Conservation (phyloP, 2,797 vertebrate species). For the Xenentodon cancila region DNA sequence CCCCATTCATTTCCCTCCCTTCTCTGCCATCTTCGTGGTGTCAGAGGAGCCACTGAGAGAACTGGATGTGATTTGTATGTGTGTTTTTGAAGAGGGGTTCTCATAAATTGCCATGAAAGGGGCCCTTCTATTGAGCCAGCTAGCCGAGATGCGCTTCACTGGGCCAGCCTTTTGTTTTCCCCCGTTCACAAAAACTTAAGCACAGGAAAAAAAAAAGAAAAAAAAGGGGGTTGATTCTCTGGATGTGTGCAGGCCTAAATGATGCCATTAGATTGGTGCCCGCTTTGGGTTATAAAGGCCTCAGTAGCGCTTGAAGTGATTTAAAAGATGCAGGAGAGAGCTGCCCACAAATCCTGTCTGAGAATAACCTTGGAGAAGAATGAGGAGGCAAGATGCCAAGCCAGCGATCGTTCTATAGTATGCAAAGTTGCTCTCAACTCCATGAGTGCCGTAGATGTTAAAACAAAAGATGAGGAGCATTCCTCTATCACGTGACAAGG, state of each 20-base stretch:
- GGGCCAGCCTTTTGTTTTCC: conserved; percentile 76
- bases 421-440: conserved; percentile 74
- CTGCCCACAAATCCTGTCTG: conserved; percentile 76
- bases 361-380: conserved; percentile 66
- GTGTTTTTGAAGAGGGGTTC: conserved; percentile 81
- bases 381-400: conserved; percentile 72
- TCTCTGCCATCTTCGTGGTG: conserved; percentile 49
- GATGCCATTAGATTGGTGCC: conserved; percentile 79
- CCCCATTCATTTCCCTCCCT: conserved; percentile 9
- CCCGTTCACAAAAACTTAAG: conserved; percentile 69
- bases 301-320: conserved; percentile 78
- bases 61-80: conserved; percentile 83
- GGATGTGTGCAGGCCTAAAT: conserved; percentile 74
- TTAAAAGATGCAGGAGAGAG: conserved; percentile 75
- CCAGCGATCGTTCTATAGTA: conserved; percentile 71
- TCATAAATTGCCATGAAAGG: conserved; percentile 83
- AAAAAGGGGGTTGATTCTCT: conserved; percentile 67
- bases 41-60: conserved; percentile 67
- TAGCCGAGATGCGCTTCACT: conserved; percentile 78
- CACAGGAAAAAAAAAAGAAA: conserved; percentile 65
- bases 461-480: conserved; percentile 76
- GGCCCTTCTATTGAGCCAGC: conserved; percentile 78
- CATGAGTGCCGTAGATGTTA: conserved; percentile 68
- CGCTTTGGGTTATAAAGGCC: conserved; percentile 65
- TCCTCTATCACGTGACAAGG: conserved; percentile 73